Conservation (phyloP, 2,113 vertebrate species). For the Rousettus leschenaultii region DNA sequence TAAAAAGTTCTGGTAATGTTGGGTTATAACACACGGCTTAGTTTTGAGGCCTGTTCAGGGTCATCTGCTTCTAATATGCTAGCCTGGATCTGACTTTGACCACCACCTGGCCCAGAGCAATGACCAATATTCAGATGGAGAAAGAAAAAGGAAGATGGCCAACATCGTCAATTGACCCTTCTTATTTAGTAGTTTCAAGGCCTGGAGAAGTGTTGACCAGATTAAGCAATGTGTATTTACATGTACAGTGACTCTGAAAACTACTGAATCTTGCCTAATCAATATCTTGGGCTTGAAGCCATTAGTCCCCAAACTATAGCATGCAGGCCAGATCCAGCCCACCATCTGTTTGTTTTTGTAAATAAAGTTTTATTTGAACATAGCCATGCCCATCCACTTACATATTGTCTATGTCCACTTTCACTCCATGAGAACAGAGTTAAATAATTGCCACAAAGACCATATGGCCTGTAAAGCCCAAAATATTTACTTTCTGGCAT, state of each 20-base stretch:
- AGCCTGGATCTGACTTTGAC: not conserved
- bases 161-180: not conserved
- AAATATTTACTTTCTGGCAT: conserved; percentile 9
- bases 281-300: not conserved
- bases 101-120: not conserved
- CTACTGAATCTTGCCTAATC: not conserved
- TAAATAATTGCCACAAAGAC: not conserved
- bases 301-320: not conserved
- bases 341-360: not conserved
- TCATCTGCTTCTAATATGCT: not conserved
- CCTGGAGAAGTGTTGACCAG: not conserved
- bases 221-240: not conserved
- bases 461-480: not conserved
- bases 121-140: not conserved
- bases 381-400: not conserved
- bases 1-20: not conserved
- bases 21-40: not conserved
- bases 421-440: not conserved
- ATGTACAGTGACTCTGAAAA: not conserved
- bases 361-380: conserved; percentile 17
- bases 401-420: not conserved
- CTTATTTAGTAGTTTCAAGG: not conserved
- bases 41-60: not conserved
- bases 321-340: not conserved
- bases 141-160: not conserved